Conservation (phyloP, 2,113 vertebrate species). For the Bufo bufo region DNA sequence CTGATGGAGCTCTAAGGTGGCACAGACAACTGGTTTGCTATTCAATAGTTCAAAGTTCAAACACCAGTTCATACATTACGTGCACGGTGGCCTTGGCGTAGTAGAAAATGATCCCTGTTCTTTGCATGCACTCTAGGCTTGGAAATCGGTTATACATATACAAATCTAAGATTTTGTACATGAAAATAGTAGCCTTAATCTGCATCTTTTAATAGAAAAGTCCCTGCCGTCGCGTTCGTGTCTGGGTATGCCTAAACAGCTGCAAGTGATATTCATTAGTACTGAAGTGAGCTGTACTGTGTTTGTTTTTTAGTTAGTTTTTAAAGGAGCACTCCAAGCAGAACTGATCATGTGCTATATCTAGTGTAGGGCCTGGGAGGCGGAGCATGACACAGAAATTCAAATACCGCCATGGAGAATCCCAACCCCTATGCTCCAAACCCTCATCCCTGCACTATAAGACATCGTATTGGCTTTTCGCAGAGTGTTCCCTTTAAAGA, state of each 20-base stretch:
- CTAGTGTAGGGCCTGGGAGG: no score
- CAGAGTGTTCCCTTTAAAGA: no score
- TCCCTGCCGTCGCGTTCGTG: background rate
- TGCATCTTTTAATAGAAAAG: slow-evolving; percentile 12
- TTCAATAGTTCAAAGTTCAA: background rate
- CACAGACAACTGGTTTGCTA: background rate
- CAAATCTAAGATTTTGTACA: background rate
- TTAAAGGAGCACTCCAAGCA: background rate
- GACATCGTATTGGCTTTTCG: no score
- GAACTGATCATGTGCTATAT: background rate
- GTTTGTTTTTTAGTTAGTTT: no score
- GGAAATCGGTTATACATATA: background rate
- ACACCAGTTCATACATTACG: background rate
- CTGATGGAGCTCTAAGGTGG: background rate
- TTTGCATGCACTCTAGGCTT: background rate
- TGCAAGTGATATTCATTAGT: background rate
- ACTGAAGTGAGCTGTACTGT: background rate
- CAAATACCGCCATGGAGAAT: no score
- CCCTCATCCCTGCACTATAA: no score
- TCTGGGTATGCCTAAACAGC: background rate
- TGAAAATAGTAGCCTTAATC: slow-evolving; percentile 23
- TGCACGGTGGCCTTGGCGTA: background rate
- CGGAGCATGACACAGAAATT: no score
- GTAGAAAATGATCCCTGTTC: background rate
- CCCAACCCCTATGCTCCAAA: no score